Evolutionary conservation across 2,113 vertebrate genomes (phyloP).

Genomic region (Vidua macroura): DNA sequence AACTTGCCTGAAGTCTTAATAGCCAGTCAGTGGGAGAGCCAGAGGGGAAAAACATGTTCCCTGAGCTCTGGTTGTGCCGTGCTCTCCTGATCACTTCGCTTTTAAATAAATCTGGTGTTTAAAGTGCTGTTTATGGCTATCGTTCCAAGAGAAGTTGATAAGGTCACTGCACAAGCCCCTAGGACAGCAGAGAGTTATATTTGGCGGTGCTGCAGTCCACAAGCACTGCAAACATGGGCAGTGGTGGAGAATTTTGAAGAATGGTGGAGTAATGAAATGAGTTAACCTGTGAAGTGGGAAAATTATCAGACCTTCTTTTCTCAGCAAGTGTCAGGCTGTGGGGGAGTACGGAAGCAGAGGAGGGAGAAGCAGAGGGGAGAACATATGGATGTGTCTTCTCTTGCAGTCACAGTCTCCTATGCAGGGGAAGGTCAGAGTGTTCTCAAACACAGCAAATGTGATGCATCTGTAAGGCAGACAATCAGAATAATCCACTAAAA

Average conservation of each 20-base stretch:
- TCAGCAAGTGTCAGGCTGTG: not conserved
- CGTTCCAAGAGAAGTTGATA: not conserved
- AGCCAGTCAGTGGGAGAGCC: not conserved
- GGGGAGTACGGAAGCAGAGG: not conserved
- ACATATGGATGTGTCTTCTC: not conserved
- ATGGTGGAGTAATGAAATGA: not conserved
- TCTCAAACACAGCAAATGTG: not conserved
- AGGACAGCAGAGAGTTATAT: not conserved
- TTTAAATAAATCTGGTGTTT: conserved; percentile 38
- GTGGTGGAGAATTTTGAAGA: not conserved
- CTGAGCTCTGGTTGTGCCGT: not conserved
- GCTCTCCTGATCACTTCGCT: not conserved
- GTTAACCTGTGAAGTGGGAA: not conserved
- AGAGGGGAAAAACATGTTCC: not conserved
- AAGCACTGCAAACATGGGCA: not conserved
- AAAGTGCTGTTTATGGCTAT: conserved; percentile 31
- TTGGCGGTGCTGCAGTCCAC: not conserved
- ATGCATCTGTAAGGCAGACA: not conserved
- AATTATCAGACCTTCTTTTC: not conserved
- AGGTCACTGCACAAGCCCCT: conserved; percentile 42
- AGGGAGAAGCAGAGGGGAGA: conserved; percentile 3
- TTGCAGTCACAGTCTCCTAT: not conserved
- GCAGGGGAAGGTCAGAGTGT: not conserved
- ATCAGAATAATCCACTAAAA: not conserved
- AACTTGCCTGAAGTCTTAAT: not conserved